Evolutionary conservation across 2,888 invertebrate species (phyloP), one percentile per base, ranked within the genome.

Genomic region (Ceratothoa steindachneri): DNA sequence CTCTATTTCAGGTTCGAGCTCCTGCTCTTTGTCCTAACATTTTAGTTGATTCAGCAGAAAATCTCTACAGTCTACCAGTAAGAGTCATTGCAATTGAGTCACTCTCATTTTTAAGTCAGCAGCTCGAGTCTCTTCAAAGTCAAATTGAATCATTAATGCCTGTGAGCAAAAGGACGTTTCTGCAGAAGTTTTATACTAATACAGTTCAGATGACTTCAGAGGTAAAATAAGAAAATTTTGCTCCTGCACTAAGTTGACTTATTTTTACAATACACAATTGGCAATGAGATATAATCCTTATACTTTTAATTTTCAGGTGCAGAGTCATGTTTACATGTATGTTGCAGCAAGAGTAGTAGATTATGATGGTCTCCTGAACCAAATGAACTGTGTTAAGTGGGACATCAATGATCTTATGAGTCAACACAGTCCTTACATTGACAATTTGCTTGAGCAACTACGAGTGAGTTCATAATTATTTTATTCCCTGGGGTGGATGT

Each of bases 21-120:
- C 89, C 89, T 0, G 84, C 85, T 65, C 84, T 90, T 68, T 89
- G 90, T 77, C 87, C 89, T 0, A 87, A 89, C 77, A 90, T 92
- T 31, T 75, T 73, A 52, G 55, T 69, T 29, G 66, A 53, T 22
- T 73, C 71, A 9, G 88, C 91, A 2, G 92, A 93, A 75, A 89
- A 88, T 72, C 85, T 97, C 19, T 91, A 91, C 83, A 95, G 95
- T 0, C 85, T 97, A 30, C 87, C 90, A 0, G 93, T 95, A 82
- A 87, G 97, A 77, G 89, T 96, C 22, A 93, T 96, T 0, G 97
- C 92, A 0, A 92, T 95, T 0, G 97, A 98, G 85, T 97, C 97
- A 80, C 88, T 95, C 0, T 89, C 95, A 81, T 96, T 95, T 85
- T 87, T 98, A 81, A 90, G 93, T 0, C 90, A 90, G 81, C 97